phyloP scores from a whole-genome alignment of 1,140 invertebrate genomes.

The Drosophila lacteicornis region DNA sequence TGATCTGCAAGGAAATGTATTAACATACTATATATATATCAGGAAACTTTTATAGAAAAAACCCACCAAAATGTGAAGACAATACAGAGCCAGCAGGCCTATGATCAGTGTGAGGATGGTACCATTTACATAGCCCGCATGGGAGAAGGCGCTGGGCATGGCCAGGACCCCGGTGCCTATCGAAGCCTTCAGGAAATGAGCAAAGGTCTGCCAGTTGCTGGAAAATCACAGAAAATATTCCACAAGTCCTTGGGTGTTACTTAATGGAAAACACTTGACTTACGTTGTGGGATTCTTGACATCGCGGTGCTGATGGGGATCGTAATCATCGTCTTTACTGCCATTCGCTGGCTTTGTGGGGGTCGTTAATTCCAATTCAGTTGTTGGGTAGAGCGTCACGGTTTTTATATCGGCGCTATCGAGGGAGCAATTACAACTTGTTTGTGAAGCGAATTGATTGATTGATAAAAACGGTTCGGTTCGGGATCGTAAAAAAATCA shows the following conservation, averaged over 20 bases:
- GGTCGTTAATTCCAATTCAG: conserved; percentile 18
- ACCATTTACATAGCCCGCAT: conserved; percentile 89
- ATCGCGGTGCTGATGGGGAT: conserved; percentile 88
- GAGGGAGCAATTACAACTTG: conserved; percentile 28
- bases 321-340: conserved; percentile 85
- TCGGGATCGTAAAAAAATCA: conserved; percentile 5
- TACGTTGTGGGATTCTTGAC: conserved; percentile 90
- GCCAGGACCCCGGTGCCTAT: conserved; percentile 92
- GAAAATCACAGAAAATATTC: background rate
- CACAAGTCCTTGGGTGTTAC: conserved; percentile 3
- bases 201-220: conserved; percentile 88
- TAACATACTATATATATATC: too few relatives aligned
- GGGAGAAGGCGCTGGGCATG: conserved; percentile 91
- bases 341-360: conserved; percentile 21
- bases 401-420: conserved; percentile 53
- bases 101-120: conserved; percentile 87
- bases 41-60: too few relatives aligned
- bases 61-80: conserved; percentile 88
- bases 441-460: conserved; percentile 48
- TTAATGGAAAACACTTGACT: conserved; percentile 67
- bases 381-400: conserved; percentile 35
- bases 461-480: conserved; percentile 45
- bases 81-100: conserved; percentile 88
- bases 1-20: conserved; percentile 71
- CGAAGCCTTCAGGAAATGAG: conserved; percentile 90